A percentile compares a stretch with the other conserved stretches of the same genome.
Conservation (phyloP, 92 coral and sea anemone genomes). For the Galaxea fascicularis region DNA sequence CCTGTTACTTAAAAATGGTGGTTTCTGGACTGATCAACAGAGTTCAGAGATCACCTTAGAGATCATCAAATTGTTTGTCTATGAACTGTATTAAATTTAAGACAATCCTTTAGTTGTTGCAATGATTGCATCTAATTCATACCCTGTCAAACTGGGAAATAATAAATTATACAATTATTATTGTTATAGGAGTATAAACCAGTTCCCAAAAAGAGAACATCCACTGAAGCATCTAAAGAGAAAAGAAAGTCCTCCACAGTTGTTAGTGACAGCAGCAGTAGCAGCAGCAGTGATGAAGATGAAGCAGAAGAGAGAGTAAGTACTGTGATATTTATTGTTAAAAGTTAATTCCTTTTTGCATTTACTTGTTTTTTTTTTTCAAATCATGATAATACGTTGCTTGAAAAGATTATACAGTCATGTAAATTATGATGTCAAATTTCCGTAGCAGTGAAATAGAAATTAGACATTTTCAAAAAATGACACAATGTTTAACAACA, state of each 20-base stretch:
- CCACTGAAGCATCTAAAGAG: slow-evolving; percentile 10
- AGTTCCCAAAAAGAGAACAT: slow-evolving; percentile 45
- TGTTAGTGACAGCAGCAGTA: slow-evolving; percentile 73
- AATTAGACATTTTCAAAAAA: too few relatives aligned
- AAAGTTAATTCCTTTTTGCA: neutral
- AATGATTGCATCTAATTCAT: neutral
- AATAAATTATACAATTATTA: neutral
- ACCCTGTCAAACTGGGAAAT: neutral
- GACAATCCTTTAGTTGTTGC: neutral
- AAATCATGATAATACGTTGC: too few relatives aligned
- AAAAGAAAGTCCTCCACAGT: slow-evolving; percentile 60
- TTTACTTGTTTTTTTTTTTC: too few relatives aligned
- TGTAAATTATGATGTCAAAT: too few relatives aligned
- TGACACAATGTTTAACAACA: too few relatives aligned
- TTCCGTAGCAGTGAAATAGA: too few relatives aligned
- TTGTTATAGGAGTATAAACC: slow-evolving; percentile 65
- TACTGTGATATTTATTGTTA: neutral
- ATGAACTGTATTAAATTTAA: too few relatives aligned
- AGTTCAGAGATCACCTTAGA: too few relatives aligned
- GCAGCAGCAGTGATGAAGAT: slow-evolving; percentile 75
- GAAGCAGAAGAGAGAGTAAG: slow-evolving; percentile 24
- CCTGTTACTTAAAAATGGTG: too few relatives aligned
- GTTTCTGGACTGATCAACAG: too few relatives aligned
- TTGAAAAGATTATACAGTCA: too few relatives aligned
- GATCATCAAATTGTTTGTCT: too few relatives aligned